These are phyloP conservation scores for Mantis religiosa DNA, from an alignment of 2,888 invertebrate species.

Conservation along the genomic window DNA sequence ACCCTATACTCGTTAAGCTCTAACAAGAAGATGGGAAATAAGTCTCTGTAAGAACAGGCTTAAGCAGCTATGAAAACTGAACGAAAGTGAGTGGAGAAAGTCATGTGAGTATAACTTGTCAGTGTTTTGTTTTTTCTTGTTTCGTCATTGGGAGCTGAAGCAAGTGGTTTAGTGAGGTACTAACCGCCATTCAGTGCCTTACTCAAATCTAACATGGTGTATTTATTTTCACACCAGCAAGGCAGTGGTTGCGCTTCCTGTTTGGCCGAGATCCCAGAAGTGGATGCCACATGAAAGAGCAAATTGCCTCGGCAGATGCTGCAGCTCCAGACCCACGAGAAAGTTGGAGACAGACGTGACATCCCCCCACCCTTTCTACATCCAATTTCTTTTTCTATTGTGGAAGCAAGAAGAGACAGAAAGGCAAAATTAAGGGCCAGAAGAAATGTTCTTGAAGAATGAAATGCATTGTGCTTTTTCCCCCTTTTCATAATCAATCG, in stretches of 20 bases:
- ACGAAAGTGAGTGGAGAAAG: no score
- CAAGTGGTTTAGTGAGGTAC: no score
- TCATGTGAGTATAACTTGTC: no score
- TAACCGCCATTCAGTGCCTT: no score
- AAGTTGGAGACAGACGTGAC: neutral
- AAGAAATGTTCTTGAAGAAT: neutral
- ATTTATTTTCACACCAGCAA: neutral
- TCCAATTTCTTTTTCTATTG: neutral
- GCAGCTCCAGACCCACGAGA: neutral
- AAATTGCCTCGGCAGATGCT: neutral
- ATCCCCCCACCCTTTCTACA: neutral
- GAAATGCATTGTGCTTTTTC: neutral
- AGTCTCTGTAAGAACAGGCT: no score
- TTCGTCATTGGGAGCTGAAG: no score
- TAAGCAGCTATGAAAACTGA: no score
- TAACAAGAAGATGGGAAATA: no score
- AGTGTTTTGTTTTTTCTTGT: no score
- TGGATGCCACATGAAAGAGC: neutral
- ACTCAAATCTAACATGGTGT: neutral
- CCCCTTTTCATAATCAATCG: neutral
- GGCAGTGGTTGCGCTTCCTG: neutral
- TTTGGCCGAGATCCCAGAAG: neutral
- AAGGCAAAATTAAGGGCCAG: neutral
- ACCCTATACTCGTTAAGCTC: no score
- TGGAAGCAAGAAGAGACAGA: neutral